Conservation (phyloP, 2,888 invertebrate genomes). For the Ceriagrion tenellum region DNA sequence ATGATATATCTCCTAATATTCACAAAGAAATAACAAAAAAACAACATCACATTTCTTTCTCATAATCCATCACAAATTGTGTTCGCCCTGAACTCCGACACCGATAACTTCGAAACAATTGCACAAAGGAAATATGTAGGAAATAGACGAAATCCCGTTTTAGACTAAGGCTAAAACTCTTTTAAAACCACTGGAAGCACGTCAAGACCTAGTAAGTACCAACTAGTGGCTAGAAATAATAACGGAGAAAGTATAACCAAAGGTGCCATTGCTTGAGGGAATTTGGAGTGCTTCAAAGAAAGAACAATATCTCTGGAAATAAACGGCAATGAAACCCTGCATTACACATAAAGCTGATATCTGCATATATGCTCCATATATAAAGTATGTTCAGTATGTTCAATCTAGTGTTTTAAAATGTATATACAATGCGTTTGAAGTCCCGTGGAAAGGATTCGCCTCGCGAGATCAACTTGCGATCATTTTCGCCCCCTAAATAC, state of each 20-base stretch:
- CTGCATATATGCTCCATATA: slow-evolving; percentile 2
- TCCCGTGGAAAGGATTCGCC: neutral
- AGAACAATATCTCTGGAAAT: neutral
- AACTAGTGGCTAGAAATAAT: neutral
- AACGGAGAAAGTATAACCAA: neutral
- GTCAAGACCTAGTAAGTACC: neutral
- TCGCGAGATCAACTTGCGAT: slow-evolving; percentile 41
- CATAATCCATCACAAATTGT: slow-evolving; percentile 49
- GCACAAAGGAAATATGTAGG: slow-evolving; percentile 2
- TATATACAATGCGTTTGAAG: slow-evolving; percentile 29
- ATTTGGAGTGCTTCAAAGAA: neutral
- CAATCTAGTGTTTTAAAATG: neutral
- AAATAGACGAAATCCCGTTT: neutral
- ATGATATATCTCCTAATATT: slow-evolving; percentile 41
- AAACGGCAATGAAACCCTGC: slow-evolving; percentile 14
- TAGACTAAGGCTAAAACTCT: neutral
- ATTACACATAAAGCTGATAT: slow-evolving; percentile 34
- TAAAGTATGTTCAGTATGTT: neutral
- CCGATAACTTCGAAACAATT: slow-evolving; percentile 48
- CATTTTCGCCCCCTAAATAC: slow-evolving; percentile 21
- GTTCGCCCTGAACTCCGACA: slow-evolving; percentile 50
- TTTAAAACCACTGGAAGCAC: neutral
- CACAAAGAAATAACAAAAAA: slow-evolving; percentile 46
- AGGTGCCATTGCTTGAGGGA: neutral
- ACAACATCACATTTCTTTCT: slow-evolving; percentile 52